phyloP scores from a whole-genome alignment of 2,888 invertebrate species.

The Drosophila siamana region DNA sequence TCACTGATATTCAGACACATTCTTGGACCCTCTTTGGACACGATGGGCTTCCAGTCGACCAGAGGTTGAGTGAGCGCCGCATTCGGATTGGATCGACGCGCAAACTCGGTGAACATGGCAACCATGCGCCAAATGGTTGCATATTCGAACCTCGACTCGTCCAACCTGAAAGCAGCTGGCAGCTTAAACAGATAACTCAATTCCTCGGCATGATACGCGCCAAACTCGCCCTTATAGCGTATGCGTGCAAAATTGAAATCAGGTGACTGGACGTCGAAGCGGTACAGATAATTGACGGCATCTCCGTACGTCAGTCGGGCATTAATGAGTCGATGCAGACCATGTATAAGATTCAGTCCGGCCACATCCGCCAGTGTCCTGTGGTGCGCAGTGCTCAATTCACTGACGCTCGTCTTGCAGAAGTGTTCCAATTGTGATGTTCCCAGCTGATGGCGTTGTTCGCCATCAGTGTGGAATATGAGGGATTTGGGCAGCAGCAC shows the following conservation, averaged over 20 bases:
- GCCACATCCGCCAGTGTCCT: conserved; percentile 62
- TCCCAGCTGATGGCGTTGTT: conserved; percentile 53
- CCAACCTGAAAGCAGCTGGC: conserved; percentile 56
- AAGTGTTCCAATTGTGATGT: conserved; percentile 58
- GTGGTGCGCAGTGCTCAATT: conserved; percentile 76
- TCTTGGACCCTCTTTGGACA: conserved; percentile 45
- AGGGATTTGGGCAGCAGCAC: conserved; percentile 44
- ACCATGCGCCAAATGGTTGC: conserved; percentile 73
- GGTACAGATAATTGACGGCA: conserved; percentile 80
- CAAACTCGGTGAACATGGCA: conserved; percentile 75
- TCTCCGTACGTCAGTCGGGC: conserved; percentile 68
- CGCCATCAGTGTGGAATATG: conserved; percentile 8
- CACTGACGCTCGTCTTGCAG: conserved; percentile 44
- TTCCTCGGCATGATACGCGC: conserved; percentile 75
- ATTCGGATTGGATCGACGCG: conserved; percentile 78
- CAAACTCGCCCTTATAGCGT: conserved; percentile 31
- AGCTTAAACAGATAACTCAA: conserved; percentile 78
- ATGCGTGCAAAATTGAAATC: conserved; percentile 80
- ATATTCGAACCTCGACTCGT: conserved; percentile 68
- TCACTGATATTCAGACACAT: conserved; percentile 79
- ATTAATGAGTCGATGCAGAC: conserved; percentile 64
- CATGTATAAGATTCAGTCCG: not conserved
- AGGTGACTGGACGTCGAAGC: conserved; percentile 83
- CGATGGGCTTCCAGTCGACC: conserved; percentile 61
- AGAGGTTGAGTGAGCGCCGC: conserved; percentile 43